These are phyloP conservation scores for Xyrauchen texanus DNA, from an alignment of 2,113 vertebrate species.

Conservation along the genomic window DNA sequence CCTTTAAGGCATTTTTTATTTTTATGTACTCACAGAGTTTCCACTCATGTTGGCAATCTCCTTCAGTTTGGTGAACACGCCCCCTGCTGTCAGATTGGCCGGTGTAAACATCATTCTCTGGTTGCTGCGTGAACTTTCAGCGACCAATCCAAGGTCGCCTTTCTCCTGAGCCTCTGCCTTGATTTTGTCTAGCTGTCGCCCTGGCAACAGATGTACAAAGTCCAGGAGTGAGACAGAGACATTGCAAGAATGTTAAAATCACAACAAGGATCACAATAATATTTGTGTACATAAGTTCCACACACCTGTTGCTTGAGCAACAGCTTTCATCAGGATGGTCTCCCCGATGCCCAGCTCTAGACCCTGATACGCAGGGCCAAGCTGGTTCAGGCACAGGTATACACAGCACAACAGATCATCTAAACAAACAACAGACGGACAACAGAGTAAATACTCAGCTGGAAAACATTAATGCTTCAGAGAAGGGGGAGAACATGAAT, in stretches of 20 bases:
- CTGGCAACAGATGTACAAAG: conserved; percentile 69
- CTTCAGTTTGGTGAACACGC: conserved; percentile 82
- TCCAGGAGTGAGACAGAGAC: conserved; percentile 1
- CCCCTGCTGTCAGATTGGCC: conserved; percentile 76
- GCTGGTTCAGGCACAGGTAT: conserved; percentile 86
- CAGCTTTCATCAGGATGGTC: conserved; percentile 85
- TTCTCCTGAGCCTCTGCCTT: conserved; percentile 84
- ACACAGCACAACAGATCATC: conserved; percentile 83
- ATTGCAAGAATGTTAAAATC: conserved; percentile 5
- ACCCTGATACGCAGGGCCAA: conserved; percentile 84
- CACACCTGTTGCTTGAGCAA: conserved; percentile 85
- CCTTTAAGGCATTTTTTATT: too few relatives aligned
- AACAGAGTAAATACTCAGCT: neutral
- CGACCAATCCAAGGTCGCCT: conserved; percentile 87
- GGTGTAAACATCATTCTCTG: conserved; percentile 87
- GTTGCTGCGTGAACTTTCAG: conserved; percentile 86
- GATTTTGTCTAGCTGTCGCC: conserved; percentile 85
- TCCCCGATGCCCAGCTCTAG: conserved; percentile 86
- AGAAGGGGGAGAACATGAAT: too few relatives aligned
- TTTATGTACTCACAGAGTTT: conserved; percentile 74
- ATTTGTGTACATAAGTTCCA: neutral
- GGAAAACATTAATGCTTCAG: too few relatives aligned
- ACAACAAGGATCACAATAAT: conserved; percentile 24
- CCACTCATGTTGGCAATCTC: conserved; percentile 85
- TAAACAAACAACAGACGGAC: conserved; percentile 56